phyloP scores from a whole-genome alignment of 2,888 invertebrate species.

The Isoperla grammatica region DNA sequence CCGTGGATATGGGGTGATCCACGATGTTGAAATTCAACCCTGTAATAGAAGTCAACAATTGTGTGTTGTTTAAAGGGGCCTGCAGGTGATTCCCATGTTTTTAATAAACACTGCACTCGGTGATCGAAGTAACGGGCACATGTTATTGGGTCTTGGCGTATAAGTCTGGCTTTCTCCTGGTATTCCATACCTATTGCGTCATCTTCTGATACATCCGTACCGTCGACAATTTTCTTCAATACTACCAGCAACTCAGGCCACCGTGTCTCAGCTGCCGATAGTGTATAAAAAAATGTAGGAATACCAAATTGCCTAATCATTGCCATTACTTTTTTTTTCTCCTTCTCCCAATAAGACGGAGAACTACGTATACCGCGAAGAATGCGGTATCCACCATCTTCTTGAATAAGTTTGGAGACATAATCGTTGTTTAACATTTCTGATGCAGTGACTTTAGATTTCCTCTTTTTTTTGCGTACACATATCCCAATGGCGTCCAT shows the following conservation, averaged over 20 bases:
- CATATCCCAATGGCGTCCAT: not conserved
- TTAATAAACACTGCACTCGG: not conserved
- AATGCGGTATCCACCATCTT: constrained; percentile 29
- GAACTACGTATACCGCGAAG: constrained; percentile 29
- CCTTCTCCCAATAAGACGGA: constrained; percentile 20
- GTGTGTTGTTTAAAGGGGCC: not conserved
- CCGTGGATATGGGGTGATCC: constrained; percentile 4
- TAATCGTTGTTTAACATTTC: not conserved
- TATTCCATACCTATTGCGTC: not conserved
- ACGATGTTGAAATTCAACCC: constrained; percentile 10
- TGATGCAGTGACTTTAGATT: not conserved
- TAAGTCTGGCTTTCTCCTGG: not conserved
- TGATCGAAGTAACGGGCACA: constrained; percentile 5
- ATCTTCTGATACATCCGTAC: not conserved
- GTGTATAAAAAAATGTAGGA: constrained; percentile 16
- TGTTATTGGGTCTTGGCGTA: constrained; percentile 5
- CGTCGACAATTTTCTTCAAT: constrained; percentile 17
- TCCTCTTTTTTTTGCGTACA: not conserved
- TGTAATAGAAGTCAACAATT: not conserved
- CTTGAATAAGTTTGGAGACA: not conserved
- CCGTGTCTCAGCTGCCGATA: constrained; percentile 25
- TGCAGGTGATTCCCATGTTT: not conserved
- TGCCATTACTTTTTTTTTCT: constrained; percentile 22
- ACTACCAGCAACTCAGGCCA: constrained; percentile 28
- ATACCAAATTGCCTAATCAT: constrained; percentile 28